Evolutionary conservation across 2,113 vertebrate species (phyloP).

Genomic region (Carassius auratus): DNA sequence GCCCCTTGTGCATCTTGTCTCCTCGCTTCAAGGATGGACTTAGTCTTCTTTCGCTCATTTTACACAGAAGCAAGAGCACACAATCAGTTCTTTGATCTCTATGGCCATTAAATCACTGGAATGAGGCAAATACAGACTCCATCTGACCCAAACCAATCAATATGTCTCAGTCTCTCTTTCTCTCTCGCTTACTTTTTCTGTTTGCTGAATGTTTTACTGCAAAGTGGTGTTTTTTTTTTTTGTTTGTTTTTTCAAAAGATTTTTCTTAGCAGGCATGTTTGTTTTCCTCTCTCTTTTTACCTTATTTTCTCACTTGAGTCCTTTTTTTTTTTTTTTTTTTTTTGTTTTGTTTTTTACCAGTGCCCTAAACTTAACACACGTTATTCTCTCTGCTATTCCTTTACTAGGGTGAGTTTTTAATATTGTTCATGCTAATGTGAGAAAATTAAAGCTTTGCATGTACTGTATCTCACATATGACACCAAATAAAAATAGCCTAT

Average conservation of each 20-base stretch:
- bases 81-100: conserved; percentile 62
- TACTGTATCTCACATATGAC: background rate
- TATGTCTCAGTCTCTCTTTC: conserved; percentile 61
- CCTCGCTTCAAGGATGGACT: background rate
- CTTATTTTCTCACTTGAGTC: background rate
- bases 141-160: conserved; percentile 66
- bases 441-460: background rate
- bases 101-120: conserved; percentile 65
- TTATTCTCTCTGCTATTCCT: background rate
- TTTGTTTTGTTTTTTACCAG: background rate
- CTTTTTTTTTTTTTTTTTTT: no score
- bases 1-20: conserved; percentile 5
- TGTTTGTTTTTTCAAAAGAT: no score
- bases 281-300: background rate
- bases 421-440: background rate
- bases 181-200: conserved; percentile 38
- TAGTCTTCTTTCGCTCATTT: background rate
- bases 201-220: background rate
- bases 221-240: no score
- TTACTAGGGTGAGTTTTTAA: background rate
- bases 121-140: conserved; percentile 78
- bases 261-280: background rate
- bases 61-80: conserved; percentile 45
- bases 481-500: background rate
- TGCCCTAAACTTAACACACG: background rate